Base-by-base conservation (phyloP, 2,797 vertebrate species). In the Karalla daura region DNA sequence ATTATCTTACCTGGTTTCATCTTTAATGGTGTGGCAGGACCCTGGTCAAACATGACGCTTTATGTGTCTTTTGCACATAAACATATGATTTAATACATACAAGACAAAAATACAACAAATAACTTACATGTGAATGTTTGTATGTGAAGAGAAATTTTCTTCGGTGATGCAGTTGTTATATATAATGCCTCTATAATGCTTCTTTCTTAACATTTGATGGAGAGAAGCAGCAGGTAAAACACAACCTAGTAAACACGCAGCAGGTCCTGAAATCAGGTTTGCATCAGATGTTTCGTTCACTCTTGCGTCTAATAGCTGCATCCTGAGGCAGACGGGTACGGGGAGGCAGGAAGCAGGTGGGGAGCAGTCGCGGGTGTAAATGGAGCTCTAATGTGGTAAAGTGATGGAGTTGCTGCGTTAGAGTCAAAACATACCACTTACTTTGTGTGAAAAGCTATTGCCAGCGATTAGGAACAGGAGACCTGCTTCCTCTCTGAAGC, bases 371-470 rank as follows among this genome's bases (percentile, higher is more conserved):
- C 13, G 20, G 69, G 50, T 75, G 76, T 66, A 75, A 88, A 80
- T 67, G 70, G 79, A 74, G 33, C 55, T 71, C 61, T 85, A 68
- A 86, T 82, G 72, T 71, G 67, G 13, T 44, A 32, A 76, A 79
- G 70, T 54, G 69, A 80, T 35, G 24, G 52, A 79, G 59, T 43
- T 62, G 54, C 15, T 32, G 63, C 58, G 60, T 44, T 30, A 3
- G 7, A 59, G 55, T 71, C 28, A 39, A 65, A 70, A 52, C 61
- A 58, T 32, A 59, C 33, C 64, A 50, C 61, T 62, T 55, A 59
- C 32, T 55, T 51, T 55, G 56, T 70, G 66, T 62, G 60, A 73
- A 84, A 64, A 78, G 36, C 59, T 25, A 51, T 66, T 24, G 47
- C 21, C 5, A 4, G 21, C 2, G 12, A 56, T 65, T 14, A 49